Conservation (phyloP, 1,140 invertebrate species). For the Bombus picipes region DNA sequence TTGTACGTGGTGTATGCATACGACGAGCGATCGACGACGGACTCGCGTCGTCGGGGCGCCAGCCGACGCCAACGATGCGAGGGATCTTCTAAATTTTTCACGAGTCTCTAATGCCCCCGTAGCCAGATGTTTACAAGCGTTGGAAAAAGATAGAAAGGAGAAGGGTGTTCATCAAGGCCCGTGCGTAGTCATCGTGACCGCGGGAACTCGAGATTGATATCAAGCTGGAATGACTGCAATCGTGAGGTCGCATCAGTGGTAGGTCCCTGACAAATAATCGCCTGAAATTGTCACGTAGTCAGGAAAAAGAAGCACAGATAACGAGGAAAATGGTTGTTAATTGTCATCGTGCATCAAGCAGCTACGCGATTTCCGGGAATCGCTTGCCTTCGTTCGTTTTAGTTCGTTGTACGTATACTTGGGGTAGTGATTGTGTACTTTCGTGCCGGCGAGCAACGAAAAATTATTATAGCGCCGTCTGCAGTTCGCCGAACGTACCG, state of each 20-base stretch:
- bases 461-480: neutral
- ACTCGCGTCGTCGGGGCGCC: neutral
- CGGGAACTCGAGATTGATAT: slow-evolving; percentile 7
- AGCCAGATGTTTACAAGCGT: slow-evolving; percentile 15
- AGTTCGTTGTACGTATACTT: neutral
- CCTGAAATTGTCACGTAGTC: neutral
- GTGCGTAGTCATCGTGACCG: slow-evolving; percentile 10
- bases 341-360: neutral
- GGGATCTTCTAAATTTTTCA: slow-evolving; percentile 35
- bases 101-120: slow-evolving; percentile 23
- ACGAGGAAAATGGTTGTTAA: slow-evolving; percentile 28
- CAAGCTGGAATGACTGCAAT: slow-evolving; percentile 2
- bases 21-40: neutral
- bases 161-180: slow-evolving; percentile 1
- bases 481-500: neutral
- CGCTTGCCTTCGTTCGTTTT: neutral
- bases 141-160: neutral
- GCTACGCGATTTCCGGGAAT: neutral
- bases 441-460: neutral
- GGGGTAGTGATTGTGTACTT: neutral
- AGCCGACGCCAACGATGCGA: neutral
- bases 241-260: neutral
- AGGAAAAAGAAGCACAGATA: slow-evolving; percentile 3
- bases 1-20: neutral
- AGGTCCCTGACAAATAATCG: neutral